Conservation (phyloP, 1,140 invertebrate genomes). For the Drosophila bocqueti region DNA sequence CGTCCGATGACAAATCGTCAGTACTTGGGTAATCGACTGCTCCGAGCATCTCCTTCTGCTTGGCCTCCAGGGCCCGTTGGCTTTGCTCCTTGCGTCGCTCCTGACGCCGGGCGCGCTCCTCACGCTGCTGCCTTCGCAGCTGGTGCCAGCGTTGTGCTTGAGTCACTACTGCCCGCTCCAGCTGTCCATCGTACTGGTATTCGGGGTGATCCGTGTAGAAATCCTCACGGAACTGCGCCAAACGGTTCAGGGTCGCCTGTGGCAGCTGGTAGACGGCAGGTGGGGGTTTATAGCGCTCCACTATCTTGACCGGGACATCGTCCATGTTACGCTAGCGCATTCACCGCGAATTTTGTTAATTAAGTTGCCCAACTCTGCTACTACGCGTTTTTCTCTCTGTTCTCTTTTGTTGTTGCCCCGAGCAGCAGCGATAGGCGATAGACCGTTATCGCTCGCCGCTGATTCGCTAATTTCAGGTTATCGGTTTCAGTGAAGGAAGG, state of each 20-base stretch:
- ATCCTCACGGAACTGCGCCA: slow-evolving; percentile 88
- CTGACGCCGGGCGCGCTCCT: slow-evolving; percentile 87
- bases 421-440: slow-evolving; percentile 34
- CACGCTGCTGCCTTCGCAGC: slow-evolving; percentile 87
- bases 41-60: slow-evolving; percentile 86
- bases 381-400: slow-evolving; percentile 56
- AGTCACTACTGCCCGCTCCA: slow-evolving; percentile 89
- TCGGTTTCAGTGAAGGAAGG: background rate
- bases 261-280: slow-evolving; percentile 81
- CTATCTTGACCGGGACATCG: slow-evolving; percentile 94
- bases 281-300: slow-evolving; percentile 93
- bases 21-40: slow-evolving; percentile 87
- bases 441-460: slow-evolving; percentile 16
- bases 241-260: slow-evolving; percentile 86
- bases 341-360: slow-evolving; percentile 68
- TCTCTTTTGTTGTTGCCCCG: slow-evolving; percentile 70
- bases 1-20: slow-evolving; percentile 78
- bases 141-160: slow-evolving; percentile 90
- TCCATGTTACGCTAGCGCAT: slow-evolving; percentile 87
- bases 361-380: slow-evolving; percentile 36
- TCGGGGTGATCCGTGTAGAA: slow-evolving; percentile 86
- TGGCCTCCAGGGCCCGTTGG: slow-evolving; percentile 86
- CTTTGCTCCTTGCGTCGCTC: slow-evolving; percentile 86
- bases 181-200: slow-evolving; percentile 89
- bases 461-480: background rate